Base-by-base conservation (phyloP, 2,888 invertebrate species). In the Zhengitettix transpicula region DNA sequence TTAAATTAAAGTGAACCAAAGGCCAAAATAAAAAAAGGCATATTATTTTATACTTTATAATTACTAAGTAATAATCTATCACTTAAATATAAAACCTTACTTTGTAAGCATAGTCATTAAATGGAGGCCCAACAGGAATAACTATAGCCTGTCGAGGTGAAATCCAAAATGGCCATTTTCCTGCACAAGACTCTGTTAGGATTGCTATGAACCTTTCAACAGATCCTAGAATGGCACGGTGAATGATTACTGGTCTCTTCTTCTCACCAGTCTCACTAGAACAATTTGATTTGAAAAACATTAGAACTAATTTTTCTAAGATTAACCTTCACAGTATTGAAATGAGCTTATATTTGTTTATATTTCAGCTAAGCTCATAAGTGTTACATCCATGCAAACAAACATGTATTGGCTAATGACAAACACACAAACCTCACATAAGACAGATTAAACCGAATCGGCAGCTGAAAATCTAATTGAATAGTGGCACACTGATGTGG, bases 131-230 rank as follows among this genome's bases (percentile, higher is more conserved):
- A 9, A 99, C 91, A 0, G 98, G 95, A 64, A 99, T 87, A 16
- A 98, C 86, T 82, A 90, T 85, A 0, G 81, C 84, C 74, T 99
- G 99, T 10, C 96, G 77, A 2, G 99, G 99, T 1, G 96, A 97
- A 55, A 99, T 73, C 99, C 99, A 99, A 79, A 99, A 96, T 10
- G 99, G 99, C 98, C 99, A 99, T 77, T 98, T 98, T 65, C 99
- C 99, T 15, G 89, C 98, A 75, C 87, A 99, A 64, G 87, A 92
- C 77, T 99, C 99, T 40, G 93, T 92, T 54, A 99, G 79, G 69
- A 99, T 94, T 1, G 98, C 99, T 63, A 99, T 87, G 93, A 98
- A 95, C 40, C 99, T 82, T 76, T 99, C 99, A 10, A 99, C 90
- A 0, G 98, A 98, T 7, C 99, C 99, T 1, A 99, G 78, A 66